Evolutionary conservation across 2,113 vertebrate species (phyloP).

Genomic region (Fregetta grallaria): DNA sequence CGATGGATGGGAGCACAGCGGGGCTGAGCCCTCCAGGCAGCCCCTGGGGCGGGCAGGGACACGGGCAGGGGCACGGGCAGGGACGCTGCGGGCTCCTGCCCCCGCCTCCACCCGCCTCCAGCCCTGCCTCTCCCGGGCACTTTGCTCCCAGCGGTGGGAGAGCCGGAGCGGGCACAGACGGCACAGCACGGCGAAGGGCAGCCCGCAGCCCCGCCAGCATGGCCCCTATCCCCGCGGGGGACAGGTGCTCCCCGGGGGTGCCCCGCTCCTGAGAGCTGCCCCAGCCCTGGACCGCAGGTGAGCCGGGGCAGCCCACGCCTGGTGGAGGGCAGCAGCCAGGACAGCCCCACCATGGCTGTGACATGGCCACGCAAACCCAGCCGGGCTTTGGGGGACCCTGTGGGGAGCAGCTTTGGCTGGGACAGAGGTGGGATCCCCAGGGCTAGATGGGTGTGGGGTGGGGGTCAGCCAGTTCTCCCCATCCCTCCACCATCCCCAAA

Average conservation of each 20-base stretch:
- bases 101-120: conserved; percentile 37
- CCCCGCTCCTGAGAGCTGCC: background rate
- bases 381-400: background rate
- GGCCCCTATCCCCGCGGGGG: background rate
- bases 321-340: background rate
- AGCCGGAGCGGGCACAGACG: background rate
- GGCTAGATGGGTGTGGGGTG: background rate
- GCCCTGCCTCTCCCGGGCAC: conserved; percentile 53
- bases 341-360: background rate
- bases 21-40: background rate
- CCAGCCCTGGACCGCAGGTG: background rate
- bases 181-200: background rate
- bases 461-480: background rate
- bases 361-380: fast-evolving
- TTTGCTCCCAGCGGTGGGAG: conserved; percentile 7
- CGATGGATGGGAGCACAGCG: fast-evolving
- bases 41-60: background rate
- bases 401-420: background rate
- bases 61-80: background rate
- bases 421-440: background rate
- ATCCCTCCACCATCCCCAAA: background rate
- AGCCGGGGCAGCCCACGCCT: background rate
- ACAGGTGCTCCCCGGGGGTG: background rate
- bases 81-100: background rate
- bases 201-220: background rate